These are phyloP conservation scores for Coelopa frigida DNA, from an alignment of 1,140 invertebrate species.

Conservation along the genomic window DNA sequence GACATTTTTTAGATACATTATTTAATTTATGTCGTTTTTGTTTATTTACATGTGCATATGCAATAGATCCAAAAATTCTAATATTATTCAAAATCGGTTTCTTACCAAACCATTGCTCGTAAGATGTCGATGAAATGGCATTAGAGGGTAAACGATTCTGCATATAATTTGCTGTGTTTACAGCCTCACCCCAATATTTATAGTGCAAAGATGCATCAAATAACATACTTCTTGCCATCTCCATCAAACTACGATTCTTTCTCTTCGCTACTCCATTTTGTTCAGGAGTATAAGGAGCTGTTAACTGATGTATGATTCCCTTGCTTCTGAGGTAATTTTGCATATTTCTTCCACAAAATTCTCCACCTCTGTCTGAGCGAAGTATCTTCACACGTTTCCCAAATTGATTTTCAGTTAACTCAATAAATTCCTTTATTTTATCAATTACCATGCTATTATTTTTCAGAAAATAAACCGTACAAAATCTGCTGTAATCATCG, in stretches of 20 bases:
- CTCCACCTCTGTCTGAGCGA: background rate
- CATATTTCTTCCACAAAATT: background rate
- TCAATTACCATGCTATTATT: background rate
- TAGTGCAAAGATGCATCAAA: too few relatives aligned
- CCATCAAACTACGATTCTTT: background rate
- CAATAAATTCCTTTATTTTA: background rate
- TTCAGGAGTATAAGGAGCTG: background rate
- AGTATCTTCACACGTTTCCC: background rate
- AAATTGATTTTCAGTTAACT: background rate
- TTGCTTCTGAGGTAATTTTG: background rate
- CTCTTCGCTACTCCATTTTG: background rate
- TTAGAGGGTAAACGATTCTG: too few relatives aligned
- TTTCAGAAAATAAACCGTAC: background rate
- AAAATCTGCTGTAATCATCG: background rate
- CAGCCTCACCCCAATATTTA: too few relatives aligned
- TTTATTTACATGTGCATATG: too few relatives aligned
- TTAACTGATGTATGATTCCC: background rate
- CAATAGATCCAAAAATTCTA: too few relatives aligned
- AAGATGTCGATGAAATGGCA: too few relatives aligned
- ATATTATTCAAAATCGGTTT: too few relatives aligned
- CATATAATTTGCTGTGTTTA: too few relatives aligned
- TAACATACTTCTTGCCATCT: background rate
- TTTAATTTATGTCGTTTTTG: too few relatives aligned
- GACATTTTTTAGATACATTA: too few relatives aligned
- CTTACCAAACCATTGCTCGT: too few relatives aligned